Percentiles rank a stretch among this genome's conserved stretches.
These are phyloP conservation scores for Collichthys lucidus DNA, from an alignment of 2,113 vertebrate genomes.

Conservation along the genomic window DNA sequence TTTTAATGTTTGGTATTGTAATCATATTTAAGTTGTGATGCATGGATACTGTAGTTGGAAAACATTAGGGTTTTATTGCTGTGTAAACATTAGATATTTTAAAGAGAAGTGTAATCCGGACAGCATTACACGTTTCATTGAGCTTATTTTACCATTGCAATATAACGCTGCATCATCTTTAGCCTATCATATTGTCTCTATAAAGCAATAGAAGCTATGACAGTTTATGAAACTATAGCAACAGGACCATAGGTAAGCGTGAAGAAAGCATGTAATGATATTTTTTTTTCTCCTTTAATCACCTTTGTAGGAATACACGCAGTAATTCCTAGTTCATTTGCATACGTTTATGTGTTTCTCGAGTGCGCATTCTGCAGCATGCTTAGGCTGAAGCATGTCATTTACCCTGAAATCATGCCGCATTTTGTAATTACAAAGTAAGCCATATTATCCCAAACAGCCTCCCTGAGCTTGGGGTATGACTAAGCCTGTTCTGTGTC, in stretches of 20 bases:
- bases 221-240: not conserved
- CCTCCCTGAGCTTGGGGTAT: slow-evolving; percentile 60
- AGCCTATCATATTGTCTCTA: not conserved
- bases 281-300: not conserved
- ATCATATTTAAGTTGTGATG: not conserved
- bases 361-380: slow-evolving; percentile 16
- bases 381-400: slow-evolving; percentile 41
- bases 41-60: not conserved
- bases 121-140: not conserved
- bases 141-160: not conserved
- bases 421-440: slow-evolving; percentile 74
- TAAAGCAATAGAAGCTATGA: slow-evolving; percentile 4
- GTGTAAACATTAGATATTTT: not conserved
- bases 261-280: not conserved
- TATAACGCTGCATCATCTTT: not conserved
- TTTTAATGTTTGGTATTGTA: not conserved
- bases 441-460: slow-evolving; percentile 69
- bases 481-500: slow-evolving; percentile 72
- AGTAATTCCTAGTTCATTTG: slow-evolving; percentile 10
- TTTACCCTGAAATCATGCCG: slow-evolving; percentile 65
- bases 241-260: not conserved
- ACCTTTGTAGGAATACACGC: not conserved
- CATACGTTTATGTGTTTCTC: slow-evolving; percentile 27
- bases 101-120: not conserved
- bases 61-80: not conserved